Percentiles rank a stretch among this genome's conserved stretches.
These are phyloP conservation scores for Lepas anatifera DNA, from an alignment of 2,888 invertebrate species.

Conservation along the genomic window DNA sequence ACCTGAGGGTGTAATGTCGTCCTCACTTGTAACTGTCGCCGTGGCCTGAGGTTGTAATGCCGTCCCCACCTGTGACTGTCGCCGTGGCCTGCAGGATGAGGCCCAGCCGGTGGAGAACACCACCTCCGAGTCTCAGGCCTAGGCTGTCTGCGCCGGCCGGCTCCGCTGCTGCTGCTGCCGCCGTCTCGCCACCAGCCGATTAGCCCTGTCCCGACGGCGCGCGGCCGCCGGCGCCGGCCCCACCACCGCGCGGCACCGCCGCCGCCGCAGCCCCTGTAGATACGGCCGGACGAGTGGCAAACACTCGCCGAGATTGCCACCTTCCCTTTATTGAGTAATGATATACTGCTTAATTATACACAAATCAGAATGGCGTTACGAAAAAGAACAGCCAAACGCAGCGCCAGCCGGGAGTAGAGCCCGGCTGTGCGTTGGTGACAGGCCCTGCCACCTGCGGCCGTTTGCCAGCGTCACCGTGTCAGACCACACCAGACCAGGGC, in stretches of 20 bases:
- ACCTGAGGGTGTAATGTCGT: no score
- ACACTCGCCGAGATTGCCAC: neutral
- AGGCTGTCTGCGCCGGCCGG: conserved; percentile 14
- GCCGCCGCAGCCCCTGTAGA: neutral
- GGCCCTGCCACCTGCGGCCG: neutral
- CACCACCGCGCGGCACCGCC: neutral
- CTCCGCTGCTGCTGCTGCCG: conserved; percentile 13
- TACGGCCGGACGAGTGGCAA: neutral
- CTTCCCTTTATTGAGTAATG: conserved; percentile 5
- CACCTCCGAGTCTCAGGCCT: conserved; percentile 24
- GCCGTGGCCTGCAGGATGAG: neutral
- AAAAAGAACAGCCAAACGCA: no score
- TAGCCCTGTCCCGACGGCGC: conserved; percentile 2
- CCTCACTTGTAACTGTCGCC: no score
- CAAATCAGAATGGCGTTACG: neutral
- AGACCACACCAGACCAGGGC: neutral
- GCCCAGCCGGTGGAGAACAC: conserved; percentile 24
- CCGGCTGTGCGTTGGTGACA: neutral
- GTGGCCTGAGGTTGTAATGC: no score
- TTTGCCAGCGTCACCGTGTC: neutral
- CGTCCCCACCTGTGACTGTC: no score
- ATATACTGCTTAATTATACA: conserved; percentile 6
- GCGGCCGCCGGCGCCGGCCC: neutral
- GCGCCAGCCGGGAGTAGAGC: no score
- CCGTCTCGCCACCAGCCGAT: neutral